Evolutionary conservation across 2,888 invertebrate genomes (phyloP), one percentile per base, ranked within the genome.

Genomic region (Chelonus formosanus): DNA sequence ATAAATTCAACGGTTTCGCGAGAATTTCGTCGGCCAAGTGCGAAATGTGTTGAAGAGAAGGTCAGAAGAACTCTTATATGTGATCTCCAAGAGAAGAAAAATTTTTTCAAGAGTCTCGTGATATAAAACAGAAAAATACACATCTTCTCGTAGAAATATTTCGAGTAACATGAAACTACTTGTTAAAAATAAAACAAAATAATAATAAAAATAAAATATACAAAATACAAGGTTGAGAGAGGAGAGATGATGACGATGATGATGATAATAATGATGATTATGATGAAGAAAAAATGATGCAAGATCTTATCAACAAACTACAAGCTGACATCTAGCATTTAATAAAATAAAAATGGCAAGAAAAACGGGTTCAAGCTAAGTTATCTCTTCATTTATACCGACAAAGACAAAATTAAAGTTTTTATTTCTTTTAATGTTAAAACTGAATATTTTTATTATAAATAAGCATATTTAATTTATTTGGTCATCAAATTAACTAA

Each of bases 41-140:
- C 57, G 57, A 63, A 57, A 63, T 44, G 64, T 59, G 63, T 45
- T 47, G 54, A 81, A 57, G 43, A 50, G 43, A 50, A 50, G 35
- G 3, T 4, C 40, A 10, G 32, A 48, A 44, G 34, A 47, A 45
- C 5, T 50, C 5, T 50, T 20, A 20, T 50, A 50, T 50, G 48
- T 10, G 48, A 5, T 34, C 35, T 53, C 34, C n/a, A n/a, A n/a
- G 35, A 36, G n/a, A 36, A 10, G 36, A 36, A 10, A n/a, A 10
- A 36, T 8, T 40, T 40, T 40, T 40, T 40, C 40, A 40, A 40
- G 40, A 40, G 40, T 6, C 40, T 40, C 40, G 3, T 40, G 40
- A 40, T 40, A 40, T 40, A 40, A 40, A 40, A 4, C 40, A 5
- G 40, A 40, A 40, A 6, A 40, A 40, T 40, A 54, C 36, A 10